Evolutionary conservation across 2,113 vertebrate genomes (phyloP), one percentile per base, ranked within the genome.

Genomic region (Bettongia penicillata): DNA sequence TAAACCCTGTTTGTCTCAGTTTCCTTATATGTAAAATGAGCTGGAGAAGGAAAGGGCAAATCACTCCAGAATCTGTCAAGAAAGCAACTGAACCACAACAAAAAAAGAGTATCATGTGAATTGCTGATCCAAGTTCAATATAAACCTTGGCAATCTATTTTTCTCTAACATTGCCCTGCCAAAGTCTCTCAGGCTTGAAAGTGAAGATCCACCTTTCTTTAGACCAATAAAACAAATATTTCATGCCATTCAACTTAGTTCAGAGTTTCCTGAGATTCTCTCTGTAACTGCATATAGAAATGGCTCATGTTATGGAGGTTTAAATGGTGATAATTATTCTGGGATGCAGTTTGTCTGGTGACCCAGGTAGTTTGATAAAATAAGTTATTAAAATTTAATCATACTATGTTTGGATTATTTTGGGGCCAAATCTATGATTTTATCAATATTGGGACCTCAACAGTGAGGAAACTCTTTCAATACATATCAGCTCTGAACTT

Each of bases 261-360:
- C 95, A 89, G 57, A 4, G 22, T 90, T 97, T 96, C 55, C 53
- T 93, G 93, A 61, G 93, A 50, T 89, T 31, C 23, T 49, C 57
- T 37, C 57, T 68, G 11, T 68, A 68, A 68, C 11, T 68, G 31
- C 37, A 68, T 57, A 28, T 94, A 90, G 53, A 51, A 53, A 16
- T 2, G 50, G 49, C 7, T 19, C 19, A 2, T 0, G 48, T 48
- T 14, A 28, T 47, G 43, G 25, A 14, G 10, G 10, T 31, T 16
- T 48, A 57, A 51, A 53, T 2, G 31, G 31, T 47, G 61, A 91
- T 89, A 1, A 47, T 90, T 61, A 47, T 53, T 28, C 7, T 16
- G 26, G 53, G 92, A 37, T 92, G 26, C 43, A 57, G 3, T 2
- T 6, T 11, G 26, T 48, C 57, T 90, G 7, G 77, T 94, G 19